Base-by-base conservation (phyloP, 2,797 vertebrate species). In the Coregonus suidteri region DNA sequence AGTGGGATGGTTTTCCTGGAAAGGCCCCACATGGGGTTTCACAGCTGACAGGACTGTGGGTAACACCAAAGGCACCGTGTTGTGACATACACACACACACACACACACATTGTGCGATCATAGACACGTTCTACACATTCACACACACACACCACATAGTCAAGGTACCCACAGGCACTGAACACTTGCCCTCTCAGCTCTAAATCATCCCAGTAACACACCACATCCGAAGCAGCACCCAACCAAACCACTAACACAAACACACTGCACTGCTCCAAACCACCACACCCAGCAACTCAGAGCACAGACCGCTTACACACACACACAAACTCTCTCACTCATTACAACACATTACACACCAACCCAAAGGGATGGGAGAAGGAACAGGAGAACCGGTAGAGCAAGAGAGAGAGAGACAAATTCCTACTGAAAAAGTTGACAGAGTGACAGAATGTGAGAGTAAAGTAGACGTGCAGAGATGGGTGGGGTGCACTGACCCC, bases 191-290 rank as follows among this genome's bases (percentile, higher is more conserved):
- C 79, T 4, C 6, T 83, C 82, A 87, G 90, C 84, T 89, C 82
- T 85, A 87, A 83, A 71, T 87, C 82, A 84, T 88, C 83, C 84
- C 77, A 74, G 83, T 80, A 88, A 84, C 82, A 85, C 82, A 77
- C 86, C 84, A 85, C 90, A 88, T 90, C 87, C 85, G 81, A 81
- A 82, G 76, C 78, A 80, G 76, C 54, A 31, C 78, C 82, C 68
- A 54, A 81, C 78, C 81, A 85, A 87, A 91, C 89, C 90, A 35
- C 88, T 70, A 87, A 84, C 79, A 82, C 83, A 85, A 87, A 89
- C 83, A 88, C 70, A 64, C 76, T 80, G 83, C 72, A 6, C 37
- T 9, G 80, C 76, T 83, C 83, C 84, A 85, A 87, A 86, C 83
- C 86, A 41, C 88, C 74, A 67, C 83, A 71, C 79, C 78, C 84